Evolutionary conservation across 2,113 vertebrate genomes (phyloP).

Genomic region (Cyanistes caeruleus): DNA sequence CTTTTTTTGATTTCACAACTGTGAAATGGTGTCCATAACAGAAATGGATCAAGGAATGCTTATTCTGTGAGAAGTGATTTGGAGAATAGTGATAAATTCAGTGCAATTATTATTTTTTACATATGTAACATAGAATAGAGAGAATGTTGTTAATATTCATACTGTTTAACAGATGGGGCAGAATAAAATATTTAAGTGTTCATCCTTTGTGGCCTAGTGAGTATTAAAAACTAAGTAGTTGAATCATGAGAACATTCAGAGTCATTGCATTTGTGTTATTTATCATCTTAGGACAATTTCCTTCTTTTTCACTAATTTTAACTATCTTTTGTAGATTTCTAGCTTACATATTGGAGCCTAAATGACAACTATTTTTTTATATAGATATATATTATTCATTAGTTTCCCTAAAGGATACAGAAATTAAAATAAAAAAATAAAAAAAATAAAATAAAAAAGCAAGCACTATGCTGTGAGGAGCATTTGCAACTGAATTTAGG

Average conservation of each 20-base stretch:
- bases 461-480: not conserved
- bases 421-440: not conserved
- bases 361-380: not conserved
- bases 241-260: not conserved
- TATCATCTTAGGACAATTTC: not conserved
- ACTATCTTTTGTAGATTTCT: not conserved
- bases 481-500: not conserved
- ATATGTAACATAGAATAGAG: not conserved
- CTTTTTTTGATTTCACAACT: not conserved
- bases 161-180: not conserved
- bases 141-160: not conserved
- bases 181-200: not conserved
- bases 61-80: not conserved
- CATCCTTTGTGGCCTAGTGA: not conserved
- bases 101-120: not conserved
- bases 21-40: not conserved
- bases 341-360: not conserved
- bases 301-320: not conserved
- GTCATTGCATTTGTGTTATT: not conserved
- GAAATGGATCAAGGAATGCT: not conserved
- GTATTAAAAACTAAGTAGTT: not conserved
- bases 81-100: not conserved
- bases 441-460: not conserved
- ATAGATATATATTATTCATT: not conserved
- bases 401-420: not conserved